phyloP scores from a whole-genome alignment of 2,797 vertebrate genomes.

The Saxicola maurus region DNA sequence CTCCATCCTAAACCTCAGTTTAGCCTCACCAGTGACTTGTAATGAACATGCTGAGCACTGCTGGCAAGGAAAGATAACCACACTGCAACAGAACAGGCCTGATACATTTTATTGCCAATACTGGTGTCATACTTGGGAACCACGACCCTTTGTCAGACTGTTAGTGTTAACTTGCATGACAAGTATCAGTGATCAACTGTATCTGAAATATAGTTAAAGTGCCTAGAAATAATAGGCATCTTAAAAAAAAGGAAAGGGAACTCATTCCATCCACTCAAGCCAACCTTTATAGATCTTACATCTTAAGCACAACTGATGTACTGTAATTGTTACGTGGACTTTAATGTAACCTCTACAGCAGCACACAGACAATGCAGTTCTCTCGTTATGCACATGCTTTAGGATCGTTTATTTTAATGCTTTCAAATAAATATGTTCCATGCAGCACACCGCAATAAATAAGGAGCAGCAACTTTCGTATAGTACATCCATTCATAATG shows the following conservation, averaged over 20 bases:
- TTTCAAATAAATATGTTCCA: slow-evolving; percentile 81
- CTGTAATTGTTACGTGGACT: slow-evolving; percentile 68
- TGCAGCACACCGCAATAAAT: slow-evolving; percentile 80
- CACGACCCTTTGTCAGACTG: slow-evolving; percentile 50
- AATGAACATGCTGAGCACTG: background rate
- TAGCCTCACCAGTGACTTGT: background rate
- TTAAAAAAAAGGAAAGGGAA: slow-evolving; percentile 27
- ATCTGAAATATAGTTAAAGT: slow-evolving; percentile 71
- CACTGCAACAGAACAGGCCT: slow-evolving; percentile 1
- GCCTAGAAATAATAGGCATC: slow-evolving; percentile 70
- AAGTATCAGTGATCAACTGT: slow-evolving; percentile 59
- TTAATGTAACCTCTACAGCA: slow-evolving; percentile 64
- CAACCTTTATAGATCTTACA: slow-evolving; percentile 57
- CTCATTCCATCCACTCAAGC: slow-evolving; percentile 56
- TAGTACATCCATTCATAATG: slow-evolving; percentile 79
- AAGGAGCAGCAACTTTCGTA: slow-evolving; percentile 73
- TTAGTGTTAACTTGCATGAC: slow-evolving; percentile 67
- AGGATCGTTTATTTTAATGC: slow-evolving; percentile 81
- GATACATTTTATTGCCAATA: slow-evolving; percentile 65
- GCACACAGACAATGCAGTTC: slow-evolving; percentile 69
- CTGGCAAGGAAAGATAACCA: background rate
- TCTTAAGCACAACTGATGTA: slow-evolving; percentile 59
- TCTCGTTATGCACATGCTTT: slow-evolving; percentile 76
- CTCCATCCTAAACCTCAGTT: background rate
- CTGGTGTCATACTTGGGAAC: slow-evolving; percentile 51